A percentile compares a stretch with the other conserved stretches of the same genome.
These are phyloP conservation scores for Meloidogyne floridensis DNA, from an alignment of 1,140 invertebrate genomes.

Conservation along the genomic window DNA sequence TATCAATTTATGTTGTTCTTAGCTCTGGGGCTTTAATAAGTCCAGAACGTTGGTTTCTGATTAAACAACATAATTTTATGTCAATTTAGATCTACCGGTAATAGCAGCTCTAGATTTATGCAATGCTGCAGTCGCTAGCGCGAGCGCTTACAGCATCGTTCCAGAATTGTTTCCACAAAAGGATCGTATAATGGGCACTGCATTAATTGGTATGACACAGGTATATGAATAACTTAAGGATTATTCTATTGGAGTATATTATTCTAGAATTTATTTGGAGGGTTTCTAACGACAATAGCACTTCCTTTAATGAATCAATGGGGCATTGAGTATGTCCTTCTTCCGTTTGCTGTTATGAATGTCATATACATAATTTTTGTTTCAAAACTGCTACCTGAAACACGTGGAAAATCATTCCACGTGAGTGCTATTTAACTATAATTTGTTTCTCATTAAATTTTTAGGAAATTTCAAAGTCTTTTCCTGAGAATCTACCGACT, in stretches of 20 bases:
- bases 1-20: slow-evolving; percentile 15
- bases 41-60: background rate
- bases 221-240: slow-evolving; percentile 11
- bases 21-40: background rate
- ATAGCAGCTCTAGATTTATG: slow-evolving; percentile 45
- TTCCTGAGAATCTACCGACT: slow-evolving; percentile 12
- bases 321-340: slow-evolving; percentile 46
- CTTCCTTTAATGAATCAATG: slow-evolving; percentile 44
- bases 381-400: slow-evolving; percentile 42
- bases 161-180: slow-evolving; percentile 47
- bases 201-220: slow-evolving; percentile 48
- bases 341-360: slow-evolving; percentile 49
- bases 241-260: no score
- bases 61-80: background rate
- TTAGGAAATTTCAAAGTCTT: slow-evolving; percentile 21
- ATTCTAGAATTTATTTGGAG: slow-evolving; percentile 46
- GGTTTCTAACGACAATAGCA: slow-evolving; percentile 41
- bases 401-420: slow-evolving; percentile 49
- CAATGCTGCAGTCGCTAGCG: slow-evolving; percentile 50
- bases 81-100: slow-evolving; percentile 37
- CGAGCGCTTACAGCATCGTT: slow-evolving; percentile 46
- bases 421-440: slow-evolving; percentile 26
- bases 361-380: slow-evolving; percentile 44
- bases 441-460: slow-evolving; percentile 11
- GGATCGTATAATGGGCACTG: slow-evolving; percentile 47